Evolutionary conservation across 2,113 vertebrate species (phyloP), one percentile per base, ranked within the genome.

Genomic region (Pollachius pollachius): DNA sequence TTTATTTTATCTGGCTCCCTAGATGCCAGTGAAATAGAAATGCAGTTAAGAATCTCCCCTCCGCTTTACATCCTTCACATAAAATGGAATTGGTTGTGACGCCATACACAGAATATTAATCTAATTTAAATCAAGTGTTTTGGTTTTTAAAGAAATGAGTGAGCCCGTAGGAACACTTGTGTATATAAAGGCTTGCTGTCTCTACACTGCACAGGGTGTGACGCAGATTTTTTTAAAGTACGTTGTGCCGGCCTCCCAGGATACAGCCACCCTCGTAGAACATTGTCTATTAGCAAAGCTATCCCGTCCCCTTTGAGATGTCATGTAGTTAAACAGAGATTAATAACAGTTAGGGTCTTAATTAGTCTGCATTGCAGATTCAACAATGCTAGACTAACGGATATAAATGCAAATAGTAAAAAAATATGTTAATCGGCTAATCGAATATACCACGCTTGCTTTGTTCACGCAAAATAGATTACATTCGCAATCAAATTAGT

Each of bases 51-150:
- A 2, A 6, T 70, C 48, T 68, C 60, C 23, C 48, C 27, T 64
- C 30, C 21, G 52, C 64, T 75, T 52, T 58, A 48, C 61, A 65
- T 67, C 23, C 21, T 64, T 67, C 41, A 72, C 68, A 57, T 58
- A 11, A 66, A 79, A 70, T n/a, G 2, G 37, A 77, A 52, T 64
- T 41, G 61, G 21, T 70, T 37, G 16, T 57, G 41, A 71, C 59
- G 59, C 15, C 17, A 25, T 34, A 61, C 77, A 62, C 21, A n/a
- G 62, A 65, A 72, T 76, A 68, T 80, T 74, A 76, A 76, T 81
- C 62, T 74, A 13, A 58, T 79, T 64, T 70, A 54, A 79, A 67
- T 67, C 13, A 77, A 75, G 61, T 57, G 37, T 58, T 72, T 58
- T 48, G 41, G 8, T 48, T 48, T 48, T 48, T 12, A 48, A 9